phyloP scores from a whole-genome alignment of 2,888 invertebrate genomes.

The Eupsilia transversa region DNA sequence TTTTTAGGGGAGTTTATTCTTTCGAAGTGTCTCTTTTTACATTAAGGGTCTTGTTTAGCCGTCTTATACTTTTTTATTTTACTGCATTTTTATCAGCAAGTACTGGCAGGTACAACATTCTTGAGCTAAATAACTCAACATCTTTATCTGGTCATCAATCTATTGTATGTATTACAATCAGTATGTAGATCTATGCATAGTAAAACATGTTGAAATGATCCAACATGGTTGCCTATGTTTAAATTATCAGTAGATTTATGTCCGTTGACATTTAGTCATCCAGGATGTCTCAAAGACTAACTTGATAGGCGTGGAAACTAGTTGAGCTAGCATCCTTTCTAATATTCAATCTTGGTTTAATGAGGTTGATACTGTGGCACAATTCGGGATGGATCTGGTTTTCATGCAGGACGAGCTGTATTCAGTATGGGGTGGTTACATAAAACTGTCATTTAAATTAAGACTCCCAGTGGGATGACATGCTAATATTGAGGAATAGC shows the following conservation, averaged over 20 bases:
- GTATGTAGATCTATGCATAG: slow-evolving; percentile 52
- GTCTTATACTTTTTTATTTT: neutral
- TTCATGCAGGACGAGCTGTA: neutral
- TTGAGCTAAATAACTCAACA: neutral
- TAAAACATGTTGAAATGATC: slow-evolving; percentile 13
- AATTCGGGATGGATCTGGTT: neutral
- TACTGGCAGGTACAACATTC: neutral
- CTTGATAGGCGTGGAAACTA: slow-evolving; percentile 28
- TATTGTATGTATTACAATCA: slow-evolving; percentile 12
- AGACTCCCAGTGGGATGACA: neutral
- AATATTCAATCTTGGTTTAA: slow-evolving; percentile 27
- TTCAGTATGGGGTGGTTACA: too few relatives aligned
- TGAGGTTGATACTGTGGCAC: neutral
- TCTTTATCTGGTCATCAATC: slow-evolving; percentile 11
- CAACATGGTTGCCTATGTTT: slow-evolving; percentile 48
- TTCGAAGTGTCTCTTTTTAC: neutral
- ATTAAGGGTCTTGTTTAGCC: neutral
- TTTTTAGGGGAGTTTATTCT: slow-evolving; percentile 7
- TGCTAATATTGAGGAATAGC: too few relatives aligned
- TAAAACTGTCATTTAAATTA: neutral
- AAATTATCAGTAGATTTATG: slow-evolving; percentile 57
- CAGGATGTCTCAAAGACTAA: slow-evolving; percentile 41
- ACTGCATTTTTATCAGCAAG: neutral
- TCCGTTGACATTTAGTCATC: slow-evolving; percentile 38
- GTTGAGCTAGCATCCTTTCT: slow-evolving; percentile 34